Conservation (phyloP, 1,140 invertebrate genomes). For the Acyrthosiphon pisum region DNA sequence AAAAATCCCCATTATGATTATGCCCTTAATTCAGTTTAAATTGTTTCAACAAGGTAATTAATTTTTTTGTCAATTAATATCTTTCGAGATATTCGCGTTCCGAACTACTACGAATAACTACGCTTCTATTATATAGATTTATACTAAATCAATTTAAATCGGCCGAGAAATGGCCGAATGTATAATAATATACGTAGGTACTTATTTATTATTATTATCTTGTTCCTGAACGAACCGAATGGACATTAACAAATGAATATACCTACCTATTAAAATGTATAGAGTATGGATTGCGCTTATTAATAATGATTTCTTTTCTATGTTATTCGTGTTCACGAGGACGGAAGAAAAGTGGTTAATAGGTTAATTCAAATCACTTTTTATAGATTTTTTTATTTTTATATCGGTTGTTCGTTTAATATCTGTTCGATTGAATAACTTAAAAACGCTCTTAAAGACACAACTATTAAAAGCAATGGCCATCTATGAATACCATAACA, state of each 20-base stretch:
- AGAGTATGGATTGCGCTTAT: neutral
- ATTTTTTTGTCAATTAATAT: neutral
- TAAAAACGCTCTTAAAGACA: neutral
- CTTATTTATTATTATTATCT: no score
- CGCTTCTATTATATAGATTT: neutral
- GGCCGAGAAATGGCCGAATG: neutral
- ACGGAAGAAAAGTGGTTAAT: neutral
- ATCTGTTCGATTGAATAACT: neutral
- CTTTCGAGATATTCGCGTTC: neutral
- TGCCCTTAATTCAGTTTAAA: neutral
- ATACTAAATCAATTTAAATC: neutral
- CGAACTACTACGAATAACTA: neutral
- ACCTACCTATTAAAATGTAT: neutral
- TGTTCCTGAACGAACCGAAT: neutral
- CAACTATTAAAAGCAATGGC: neutral
- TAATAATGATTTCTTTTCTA: neutral
- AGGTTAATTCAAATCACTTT: conserved; percentile 10
- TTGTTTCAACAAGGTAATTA: neutral
- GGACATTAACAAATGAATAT: neutral
- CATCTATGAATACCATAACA: neutral
- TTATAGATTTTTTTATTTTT: neutral
- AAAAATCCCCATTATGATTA: neutral
- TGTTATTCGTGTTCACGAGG: neutral
- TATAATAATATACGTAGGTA: no score
- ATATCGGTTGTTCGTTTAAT: neutral